Evolutionary conservation across 2,113 vertebrate genomes (phyloP), one percentile per base, ranked within the genome.

Genomic region (Alectura lathami): DNA sequence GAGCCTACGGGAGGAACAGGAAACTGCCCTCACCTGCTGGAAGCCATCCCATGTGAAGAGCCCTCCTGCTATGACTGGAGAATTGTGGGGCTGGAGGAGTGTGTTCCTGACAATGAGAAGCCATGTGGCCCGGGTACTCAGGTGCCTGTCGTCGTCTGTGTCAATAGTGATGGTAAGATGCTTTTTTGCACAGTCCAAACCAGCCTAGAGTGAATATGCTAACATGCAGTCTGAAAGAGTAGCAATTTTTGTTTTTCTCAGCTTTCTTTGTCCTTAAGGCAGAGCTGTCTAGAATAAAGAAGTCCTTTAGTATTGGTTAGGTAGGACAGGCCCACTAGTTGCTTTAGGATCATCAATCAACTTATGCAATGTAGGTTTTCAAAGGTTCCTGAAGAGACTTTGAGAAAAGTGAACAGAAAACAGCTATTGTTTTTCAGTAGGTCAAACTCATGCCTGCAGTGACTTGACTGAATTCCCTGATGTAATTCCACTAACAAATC

Each of bases 41-140:
- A 99, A 98, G 99, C 99, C 47, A 98, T 99, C 83, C 99, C 99
- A 0, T 99, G 99, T 80, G 99, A 99, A 12, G 99, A 99, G 42
- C 99, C 99, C 18, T 98, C 97, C 26, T 99, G 99, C 89, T 99
- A 98, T 9, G 96, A 97, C 50, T 99, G 99, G 99, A 98, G 97
- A 60, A 96, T 98, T 29, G 81, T 96, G 13, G 95, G 97, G 40
- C 97, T 99, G 29, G 98, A 98, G 47, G 97, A 97, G 48, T 99
- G 99, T n/a, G 68, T 98, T 48, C 99, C 99, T 1, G 98, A 98
- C 11, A 98, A 98, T 2, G 98, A 98, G 53, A 98, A 96, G 78
- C 93, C 97, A 1, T 99, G 99, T 60, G 99, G 99, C 9, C 96
- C 98, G 3, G 99, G 99, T 9, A 96, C 98, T 0, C 99, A 98